Evolutionary conservation across 2,113 vertebrate species (phyloP).

Genomic region (Tyto alba): DNA sequence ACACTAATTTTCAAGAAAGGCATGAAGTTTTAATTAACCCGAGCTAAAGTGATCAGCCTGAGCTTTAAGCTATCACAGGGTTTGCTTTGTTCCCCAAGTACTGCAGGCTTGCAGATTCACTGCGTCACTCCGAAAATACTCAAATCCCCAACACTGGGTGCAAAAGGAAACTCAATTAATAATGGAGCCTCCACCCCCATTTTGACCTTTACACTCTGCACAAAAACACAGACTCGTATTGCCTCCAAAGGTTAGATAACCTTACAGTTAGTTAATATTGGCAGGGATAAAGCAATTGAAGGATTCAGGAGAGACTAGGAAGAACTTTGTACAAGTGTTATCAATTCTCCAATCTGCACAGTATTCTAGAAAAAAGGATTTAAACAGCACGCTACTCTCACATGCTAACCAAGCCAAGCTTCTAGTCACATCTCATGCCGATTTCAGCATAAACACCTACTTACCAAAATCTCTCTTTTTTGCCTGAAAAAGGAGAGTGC

Average conservation of each 20-base stretch:
- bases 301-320: background rate
- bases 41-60: background rate
- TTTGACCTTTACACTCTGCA: background rate
- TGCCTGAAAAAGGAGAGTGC: background rate
- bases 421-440: background rate
- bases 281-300: background rate
- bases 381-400: background rate
- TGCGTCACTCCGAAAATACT: background rate
- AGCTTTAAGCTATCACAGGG: background rate
- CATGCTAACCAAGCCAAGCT: background rate
- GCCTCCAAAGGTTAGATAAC: background rate
- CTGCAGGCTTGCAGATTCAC: background rate
- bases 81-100: background rate
- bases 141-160: background rate
- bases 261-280: background rate
- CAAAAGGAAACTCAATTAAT: background rate
- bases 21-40: background rate
- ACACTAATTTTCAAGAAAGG: background rate
- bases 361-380: background rate
- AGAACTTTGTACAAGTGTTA: background rate
- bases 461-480: background rate
- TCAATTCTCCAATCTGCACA: background rate
- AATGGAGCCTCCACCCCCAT: background rate
- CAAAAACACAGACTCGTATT: accelerated
- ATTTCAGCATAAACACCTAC: background rate